These are phyloP conservation scores for Nothobranchius furzeri DNA, from an alignment of 2,113 vertebrate genomes.

Conservation along the genomic window DNA sequence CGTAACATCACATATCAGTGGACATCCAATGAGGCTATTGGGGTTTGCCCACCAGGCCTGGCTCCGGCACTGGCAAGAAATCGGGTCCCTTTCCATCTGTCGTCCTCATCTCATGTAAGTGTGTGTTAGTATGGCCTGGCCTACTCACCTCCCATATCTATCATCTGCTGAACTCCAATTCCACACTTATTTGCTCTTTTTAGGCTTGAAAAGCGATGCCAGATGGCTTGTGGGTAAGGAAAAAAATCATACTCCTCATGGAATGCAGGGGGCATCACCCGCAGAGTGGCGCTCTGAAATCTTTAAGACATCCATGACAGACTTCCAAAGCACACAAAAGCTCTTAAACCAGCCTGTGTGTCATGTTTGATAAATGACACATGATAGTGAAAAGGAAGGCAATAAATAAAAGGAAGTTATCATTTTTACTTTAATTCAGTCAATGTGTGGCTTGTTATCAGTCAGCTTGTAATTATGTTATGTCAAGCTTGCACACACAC, in stretches of 20 bases:
- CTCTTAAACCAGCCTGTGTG: not conserved
- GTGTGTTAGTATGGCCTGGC: constrained; percentile 3
- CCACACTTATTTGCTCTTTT: constrained; percentile 52
- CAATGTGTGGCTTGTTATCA: too few relatives aligned
- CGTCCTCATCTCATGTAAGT: constrained; percentile 34
- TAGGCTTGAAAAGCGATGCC: constrained; percentile 56
- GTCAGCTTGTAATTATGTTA: too few relatives aligned
- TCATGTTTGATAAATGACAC: not conserved
- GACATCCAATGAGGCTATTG: constrained; percentile 48
- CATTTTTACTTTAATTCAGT: too few relatives aligned
- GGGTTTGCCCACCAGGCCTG: constrained; percentile 48
- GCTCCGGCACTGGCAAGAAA: constrained; percentile 50
- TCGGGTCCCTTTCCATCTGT: constrained; percentile 69
- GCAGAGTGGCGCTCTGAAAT: constrained; percentile 41
- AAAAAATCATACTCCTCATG: constrained; percentile 46
- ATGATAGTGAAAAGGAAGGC: too few relatives aligned
- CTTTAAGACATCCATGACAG: constrained; percentile 51
- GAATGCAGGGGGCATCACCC: constrained; percentile 43
- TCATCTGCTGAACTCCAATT: constrained; percentile 52
- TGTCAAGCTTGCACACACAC: too few relatives aligned
- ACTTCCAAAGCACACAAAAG: constrained; percentile 27
- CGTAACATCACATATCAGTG: constrained; percentile 51
- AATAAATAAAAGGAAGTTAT: too few relatives aligned
- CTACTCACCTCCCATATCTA: constrained; percentile 34
- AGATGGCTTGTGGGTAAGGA: constrained; percentile 63